Percentiles rank a stretch among this genome's conserved stretches.
Evolutionary conservation across 2,797 vertebrate genomes (phyloP).

Genomic region (Cirrhinus mrigala): DNA sequence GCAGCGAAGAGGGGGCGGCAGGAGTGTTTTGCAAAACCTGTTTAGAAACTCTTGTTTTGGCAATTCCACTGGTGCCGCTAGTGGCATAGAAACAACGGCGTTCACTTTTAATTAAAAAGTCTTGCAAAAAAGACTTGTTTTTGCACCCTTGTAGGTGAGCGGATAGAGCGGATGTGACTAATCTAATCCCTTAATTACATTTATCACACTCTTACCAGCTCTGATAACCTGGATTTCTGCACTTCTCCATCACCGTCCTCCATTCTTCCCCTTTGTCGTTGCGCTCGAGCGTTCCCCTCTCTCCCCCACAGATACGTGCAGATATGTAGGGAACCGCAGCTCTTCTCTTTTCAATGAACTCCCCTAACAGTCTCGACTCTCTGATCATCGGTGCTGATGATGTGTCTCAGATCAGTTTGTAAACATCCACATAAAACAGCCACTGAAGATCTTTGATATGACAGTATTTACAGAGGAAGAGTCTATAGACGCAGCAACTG

Average conservation of each 20-base stretch:
- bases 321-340: conserved; percentile 22
- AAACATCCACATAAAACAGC: conserved; percentile 49
- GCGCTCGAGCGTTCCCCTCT: conserved; percentile 22
- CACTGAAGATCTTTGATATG: conserved; percentile 50
- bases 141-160: conserved; percentile 30
- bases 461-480: conserved; percentile 54
- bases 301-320: conserved; percentile 40
- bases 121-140: conserved; percentile 12
- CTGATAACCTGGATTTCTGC: conserved; percentile 42
- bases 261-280: conserved; percentile 44
- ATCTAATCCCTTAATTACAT: conserved; percentile 43
- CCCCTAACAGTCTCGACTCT: conserved; percentile 50
- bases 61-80: background rate
- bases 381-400: conserved; percentile 52
- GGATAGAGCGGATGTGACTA: conserved; percentile 20
- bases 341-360: conserved; percentile 44
- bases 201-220: conserved; percentile 34
- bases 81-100: background rate
- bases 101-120: conserved; percentile 27
- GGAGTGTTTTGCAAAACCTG: background rate
- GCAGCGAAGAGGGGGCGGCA: background rate
- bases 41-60: background rate
- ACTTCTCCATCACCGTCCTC: conserved; percentile 41
- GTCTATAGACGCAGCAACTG: conserved; percentile 44
- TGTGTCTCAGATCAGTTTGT: conserved; percentile 55